These are phyloP conservation scores for Cardiocondyla obscurior DNA, from an alignment of 1,140 invertebrate genomes.

Conservation along the genomic window DNA sequence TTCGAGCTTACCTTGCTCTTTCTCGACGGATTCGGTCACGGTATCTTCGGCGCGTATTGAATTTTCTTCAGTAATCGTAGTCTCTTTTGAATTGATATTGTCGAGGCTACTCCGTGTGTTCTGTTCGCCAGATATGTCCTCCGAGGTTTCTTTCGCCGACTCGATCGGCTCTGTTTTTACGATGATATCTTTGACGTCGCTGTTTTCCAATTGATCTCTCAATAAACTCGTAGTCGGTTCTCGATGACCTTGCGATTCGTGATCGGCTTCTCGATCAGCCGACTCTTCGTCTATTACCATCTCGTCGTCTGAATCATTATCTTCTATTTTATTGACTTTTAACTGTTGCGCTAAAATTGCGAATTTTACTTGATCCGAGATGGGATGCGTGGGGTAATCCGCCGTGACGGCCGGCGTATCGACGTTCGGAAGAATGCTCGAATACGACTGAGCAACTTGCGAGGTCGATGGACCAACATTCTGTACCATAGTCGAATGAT, in stretches of 20 bases:
- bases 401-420: constrained; percentile 27
- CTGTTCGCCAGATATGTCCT: constrained; percentile 59
- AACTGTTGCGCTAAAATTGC: constrained; percentile 91
- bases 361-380: constrained; percentile 91
- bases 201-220: constrained; percentile 76
- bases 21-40: not conserved
- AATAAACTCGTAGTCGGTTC: constrained; percentile 78
- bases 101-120: not conserved
- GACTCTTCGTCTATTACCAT: constrained; percentile 89
- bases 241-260: constrained; percentile 70
- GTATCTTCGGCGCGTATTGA: constrained; percentile 43
- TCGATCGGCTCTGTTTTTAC: constrained; percentile 38
- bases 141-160: constrained; percentile 27
- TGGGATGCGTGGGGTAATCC: constrained; percentile 77
- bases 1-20: constrained; percentile 73
- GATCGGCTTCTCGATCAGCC: constrained; percentile 35
- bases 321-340: constrained; percentile 84
- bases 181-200: constrained; percentile 37
- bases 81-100: not conserved
- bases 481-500: constrained; percentile 71
- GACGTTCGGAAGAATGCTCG: constrained; percentile 66
- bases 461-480: constrained; percentile 58
- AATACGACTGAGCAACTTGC: constrained; percentile 62
- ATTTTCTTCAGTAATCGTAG: constrained; percentile 14
- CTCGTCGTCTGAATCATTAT: constrained; percentile 88